Conservation (phyloP, 2,888 invertebrate genomes). For the Meloe dianella region DNA sequence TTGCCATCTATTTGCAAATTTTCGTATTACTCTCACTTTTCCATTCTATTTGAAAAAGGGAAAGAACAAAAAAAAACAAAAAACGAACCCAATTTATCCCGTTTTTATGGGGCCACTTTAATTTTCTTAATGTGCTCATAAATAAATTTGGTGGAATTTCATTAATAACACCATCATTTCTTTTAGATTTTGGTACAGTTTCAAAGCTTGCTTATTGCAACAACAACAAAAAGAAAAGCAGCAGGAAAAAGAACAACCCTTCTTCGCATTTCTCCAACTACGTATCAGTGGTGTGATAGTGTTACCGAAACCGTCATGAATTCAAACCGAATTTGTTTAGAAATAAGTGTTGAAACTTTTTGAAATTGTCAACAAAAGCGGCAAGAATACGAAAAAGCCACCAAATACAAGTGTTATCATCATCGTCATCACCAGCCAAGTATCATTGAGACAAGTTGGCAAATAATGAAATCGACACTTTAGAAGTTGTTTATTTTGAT, state of each 20-base stretch:
- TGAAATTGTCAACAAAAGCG: background rate
- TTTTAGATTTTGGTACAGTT: background rate
- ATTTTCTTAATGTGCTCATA: background rate
- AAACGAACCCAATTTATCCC: no score
- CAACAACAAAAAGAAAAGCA: background rate
- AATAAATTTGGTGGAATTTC: background rate
- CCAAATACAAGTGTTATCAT: background rate
- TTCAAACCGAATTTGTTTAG: slow-evolving; percentile 5
- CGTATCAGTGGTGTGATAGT: background rate
- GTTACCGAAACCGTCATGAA: background rate
- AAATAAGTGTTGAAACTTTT: background rate
- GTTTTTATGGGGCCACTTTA: background rate
- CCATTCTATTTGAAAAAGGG: background rate
- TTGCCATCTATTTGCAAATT: background rate
- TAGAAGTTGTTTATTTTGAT: background rate
- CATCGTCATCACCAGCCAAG: background rate
- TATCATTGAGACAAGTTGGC: background rate
- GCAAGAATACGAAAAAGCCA: background rate
- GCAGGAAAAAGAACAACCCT: background rate
- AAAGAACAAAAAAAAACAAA: no score
- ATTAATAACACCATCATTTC: background rate
- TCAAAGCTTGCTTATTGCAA: background rate
- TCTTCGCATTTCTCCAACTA: background rate
- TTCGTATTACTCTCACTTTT: background rate
- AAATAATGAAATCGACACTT: slow-evolving; percentile 10